phyloP scores from a whole-genome alignment of 2,113 vertebrate species.

The Anser cygnoides region DNA sequence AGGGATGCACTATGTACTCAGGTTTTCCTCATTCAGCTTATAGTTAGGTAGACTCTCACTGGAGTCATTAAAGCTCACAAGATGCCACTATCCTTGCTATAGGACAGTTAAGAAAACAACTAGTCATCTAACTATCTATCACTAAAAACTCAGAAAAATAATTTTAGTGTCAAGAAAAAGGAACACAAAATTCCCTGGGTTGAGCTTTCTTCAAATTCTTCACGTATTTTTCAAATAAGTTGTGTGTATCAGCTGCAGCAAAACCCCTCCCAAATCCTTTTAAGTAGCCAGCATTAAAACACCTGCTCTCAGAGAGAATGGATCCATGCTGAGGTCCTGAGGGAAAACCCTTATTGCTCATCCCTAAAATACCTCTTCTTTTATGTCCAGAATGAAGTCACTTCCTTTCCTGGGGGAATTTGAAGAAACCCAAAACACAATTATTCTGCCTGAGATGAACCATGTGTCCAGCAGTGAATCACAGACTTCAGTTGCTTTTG shows the following conservation, averaged over 20 bases:
- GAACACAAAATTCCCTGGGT: neutral
- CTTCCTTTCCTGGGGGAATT: constrained; percentile 73
- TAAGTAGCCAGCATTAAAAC: neutral
- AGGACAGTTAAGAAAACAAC: neutral
- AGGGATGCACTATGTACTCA: neutral
- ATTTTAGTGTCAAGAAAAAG: neutral
- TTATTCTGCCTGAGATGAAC: constrained; percentile 48
- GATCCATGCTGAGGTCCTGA: neutral
- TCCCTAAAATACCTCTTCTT: constrained; percentile 17
- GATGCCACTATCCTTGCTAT: neutral
- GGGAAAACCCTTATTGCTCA: neutral
- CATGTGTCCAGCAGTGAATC: constrained; percentile 54
- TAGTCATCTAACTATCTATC: neutral
- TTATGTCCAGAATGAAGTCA: constrained; percentile 76
- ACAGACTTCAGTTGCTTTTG: constrained; percentile 66
- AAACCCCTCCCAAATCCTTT: neutral
- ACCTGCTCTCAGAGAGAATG: neutral
- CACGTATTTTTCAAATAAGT: rapidly evolving
- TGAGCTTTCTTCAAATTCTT: neutral
- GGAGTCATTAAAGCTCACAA: neutral
- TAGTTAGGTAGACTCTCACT: neutral
- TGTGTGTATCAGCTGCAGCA: neutral
- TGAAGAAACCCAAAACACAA: constrained; percentile 62
- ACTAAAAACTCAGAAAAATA: neutral
- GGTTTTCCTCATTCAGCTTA: neutral